Conservation (phyloP, 1,140 invertebrate genomes). For the Anagrus nilaparvatae region DNA sequence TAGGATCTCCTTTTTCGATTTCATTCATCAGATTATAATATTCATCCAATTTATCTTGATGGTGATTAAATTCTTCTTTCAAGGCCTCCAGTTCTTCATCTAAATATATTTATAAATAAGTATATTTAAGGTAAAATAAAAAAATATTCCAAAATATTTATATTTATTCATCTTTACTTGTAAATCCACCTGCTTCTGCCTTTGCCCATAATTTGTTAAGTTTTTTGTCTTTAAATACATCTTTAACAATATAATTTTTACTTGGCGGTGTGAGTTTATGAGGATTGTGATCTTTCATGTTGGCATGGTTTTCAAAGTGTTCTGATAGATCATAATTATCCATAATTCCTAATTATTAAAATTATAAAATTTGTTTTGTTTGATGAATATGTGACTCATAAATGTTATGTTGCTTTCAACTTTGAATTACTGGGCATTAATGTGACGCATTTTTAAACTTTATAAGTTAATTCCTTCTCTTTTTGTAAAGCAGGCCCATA, state of each 20-base stretch:
- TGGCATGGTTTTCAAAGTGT: slow-evolving; percentile 61
- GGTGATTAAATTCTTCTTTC: slow-evolving; percentile 82
- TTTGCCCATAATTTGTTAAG: slow-evolving; percentile 84
- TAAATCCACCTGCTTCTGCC: slow-evolving; percentile 76
- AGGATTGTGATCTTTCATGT: too few relatives aligned
- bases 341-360: slow-evolving; percentile 53
- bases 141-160: slow-evolving; percentile 5
- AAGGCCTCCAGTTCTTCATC: slow-evolving; percentile 70
- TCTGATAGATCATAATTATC: slow-evolving; percentile 70
- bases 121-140: slow-evolving; percentile 4
- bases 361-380: slow-evolving; percentile 12
- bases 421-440: too few relatives aligned
- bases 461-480: slow-evolving; percentile 1
- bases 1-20: slow-evolving; percentile 44
- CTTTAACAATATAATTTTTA: slow-evolving; percentile 48
- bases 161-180: slow-evolving; percentile 37
- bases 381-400: not conserved
- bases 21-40: slow-evolving; percentile 72
- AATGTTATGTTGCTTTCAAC: too few relatives aligned
- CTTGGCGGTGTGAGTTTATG: too few relatives aligned
- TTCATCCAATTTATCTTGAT: slow-evolving; percentile 87
- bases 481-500: too few relatives aligned
- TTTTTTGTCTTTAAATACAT: slow-evolving; percentile 81
- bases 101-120: slow-evolving; percentile 25
- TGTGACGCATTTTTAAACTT: slow-evolving; percentile 4